Percentiles rank a stretch among this genome's conserved stretches.
phyloP scores from a whole-genome alignment of 2,888 invertebrate species.

The Chydorus sphaericus region DNA sequence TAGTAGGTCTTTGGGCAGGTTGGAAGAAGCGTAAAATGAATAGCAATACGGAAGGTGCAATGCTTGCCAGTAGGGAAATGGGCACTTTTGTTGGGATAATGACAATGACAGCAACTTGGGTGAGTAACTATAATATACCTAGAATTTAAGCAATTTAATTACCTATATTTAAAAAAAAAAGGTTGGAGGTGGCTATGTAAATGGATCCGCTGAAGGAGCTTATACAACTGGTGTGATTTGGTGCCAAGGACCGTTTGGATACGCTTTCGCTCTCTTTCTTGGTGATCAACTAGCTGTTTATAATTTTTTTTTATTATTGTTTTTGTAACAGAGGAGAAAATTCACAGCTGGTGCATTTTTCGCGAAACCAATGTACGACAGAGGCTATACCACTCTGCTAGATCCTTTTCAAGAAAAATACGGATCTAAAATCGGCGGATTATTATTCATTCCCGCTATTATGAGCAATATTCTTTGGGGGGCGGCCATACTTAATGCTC shows the following conservation, averaged over 20 bases:
- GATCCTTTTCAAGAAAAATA: slow-evolving; percentile 94
- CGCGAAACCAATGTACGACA: slow-evolving; percentile 92
- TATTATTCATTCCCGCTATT: slow-evolving; percentile 88
- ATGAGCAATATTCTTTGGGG: slow-evolving; percentile 99
- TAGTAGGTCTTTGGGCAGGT: slow-evolving; percentile 94
- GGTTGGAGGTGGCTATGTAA: slow-evolving; percentile 98
- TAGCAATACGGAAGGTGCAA: slow-evolving; percentile 63
- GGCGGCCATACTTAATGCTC: slow-evolving; percentile 88
- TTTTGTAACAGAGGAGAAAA: background rate
- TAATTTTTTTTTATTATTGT: background rate
- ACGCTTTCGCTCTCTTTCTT: slow-evolving; percentile 85
- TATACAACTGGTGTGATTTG: slow-evolving; percentile 84
- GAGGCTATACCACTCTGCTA: slow-evolving; percentile 97
- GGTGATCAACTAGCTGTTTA: slow-evolving; percentile 41
- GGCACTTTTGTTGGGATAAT: slow-evolving; percentile 95
- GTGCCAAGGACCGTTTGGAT: slow-evolving; percentile 99
- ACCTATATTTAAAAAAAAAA: no score
- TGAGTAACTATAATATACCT: no score
- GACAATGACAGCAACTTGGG: slow-evolving; percentile 99
- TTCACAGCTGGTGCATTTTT: slow-evolving; percentile 83
- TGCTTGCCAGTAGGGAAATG: slow-evolving; percentile 95
- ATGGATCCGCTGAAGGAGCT: slow-evolving; percentile 94
- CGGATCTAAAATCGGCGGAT: slow-evolving; percentile 92
- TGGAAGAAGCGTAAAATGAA: slow-evolving; percentile 68
- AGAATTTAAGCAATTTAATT: no score